Evolutionary conservation across 2,113 vertebrate species (phyloP).

Genomic region (Corythoichthys haematopterus): DNA sequence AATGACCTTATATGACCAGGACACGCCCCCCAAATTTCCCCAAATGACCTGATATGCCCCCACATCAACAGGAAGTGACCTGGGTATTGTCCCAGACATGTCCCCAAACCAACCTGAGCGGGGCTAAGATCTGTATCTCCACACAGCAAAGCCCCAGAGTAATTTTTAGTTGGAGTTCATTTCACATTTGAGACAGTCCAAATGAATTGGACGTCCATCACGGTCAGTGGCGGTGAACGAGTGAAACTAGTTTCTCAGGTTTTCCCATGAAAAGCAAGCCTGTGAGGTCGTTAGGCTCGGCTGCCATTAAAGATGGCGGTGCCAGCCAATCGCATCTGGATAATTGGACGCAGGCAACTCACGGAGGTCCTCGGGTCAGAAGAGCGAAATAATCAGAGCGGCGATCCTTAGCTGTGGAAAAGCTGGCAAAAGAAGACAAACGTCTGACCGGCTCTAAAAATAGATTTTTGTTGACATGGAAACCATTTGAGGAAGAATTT

Average conservation of each 20-base stretch:
- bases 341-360: background rate
- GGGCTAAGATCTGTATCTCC: too few relatives aligned
- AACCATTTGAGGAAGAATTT: conserved; percentile 23
- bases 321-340: background rate
- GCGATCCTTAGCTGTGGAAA: background rate
- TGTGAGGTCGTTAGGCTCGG: conserved; percentile 13
- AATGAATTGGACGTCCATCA: too few relatives aligned
- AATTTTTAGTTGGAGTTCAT: too few relatives aligned
- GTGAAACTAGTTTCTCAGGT: background rate
- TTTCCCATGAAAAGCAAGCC: background rate
- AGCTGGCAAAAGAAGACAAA: background rate
- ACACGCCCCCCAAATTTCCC: too few relatives aligned
- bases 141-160: too few relatives aligned
- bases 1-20: too few relatives aligned
- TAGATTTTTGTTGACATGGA: conserved; percentile 63
- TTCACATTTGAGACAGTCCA: too few relatives aligned
- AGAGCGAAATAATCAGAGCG: background rate
- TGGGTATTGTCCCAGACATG: too few relatives aligned
- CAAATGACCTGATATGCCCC: too few relatives aligned
- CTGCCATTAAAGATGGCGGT: conserved; percentile 4
- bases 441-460: conserved; percentile 37
- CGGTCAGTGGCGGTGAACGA: too few relatives aligned
- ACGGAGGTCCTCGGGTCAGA: background rate
- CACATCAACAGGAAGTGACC: too few relatives aligned
- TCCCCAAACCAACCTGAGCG: too few relatives aligned